phyloP scores from a whole-genome alignment of 64 coral and sea anemone genomes.

The Exaiptasia diaphana region DNA sequence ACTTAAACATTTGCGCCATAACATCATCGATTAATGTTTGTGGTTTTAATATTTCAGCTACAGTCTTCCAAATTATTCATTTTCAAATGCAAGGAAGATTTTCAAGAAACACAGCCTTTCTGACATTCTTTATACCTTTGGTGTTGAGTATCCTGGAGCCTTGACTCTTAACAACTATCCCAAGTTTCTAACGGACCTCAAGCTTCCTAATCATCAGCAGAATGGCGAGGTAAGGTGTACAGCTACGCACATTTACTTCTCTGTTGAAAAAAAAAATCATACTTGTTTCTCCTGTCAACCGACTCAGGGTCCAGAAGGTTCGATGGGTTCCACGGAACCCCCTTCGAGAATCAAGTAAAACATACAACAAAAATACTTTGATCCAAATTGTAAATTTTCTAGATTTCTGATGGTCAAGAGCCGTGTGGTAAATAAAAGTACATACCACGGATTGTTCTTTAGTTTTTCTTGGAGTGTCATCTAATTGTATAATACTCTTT shows the following conservation, averaged over 20 bases:
- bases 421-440: too few species aligned
- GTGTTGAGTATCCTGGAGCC: conserved; percentile 71
- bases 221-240: conserved; percentile 57
- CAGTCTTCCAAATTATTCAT: conserved; percentile 51
- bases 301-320: too few species aligned
- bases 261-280: too few species aligned
- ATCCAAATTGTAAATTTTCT: too few species aligned
- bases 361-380: too few species aligned
- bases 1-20: background rate
- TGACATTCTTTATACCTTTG: conserved; percentile 73
- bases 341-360: background rate
- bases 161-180: conserved; percentile 76
- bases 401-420: too few species aligned
- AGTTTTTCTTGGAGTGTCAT: too few species aligned
- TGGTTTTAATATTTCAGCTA: background rate
- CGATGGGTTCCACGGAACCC: too few species aligned
- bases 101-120: conserved; percentile 14
- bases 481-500: too few species aligned
- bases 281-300: too few species aligned
- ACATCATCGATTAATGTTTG: background rate
- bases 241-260: too few species aligned
- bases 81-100: conserved; percentile 37
- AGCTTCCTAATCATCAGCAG: conserved; percentile 60
- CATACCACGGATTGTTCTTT: too few species aligned
- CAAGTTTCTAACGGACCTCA: conserved; percentile 40